Percentiles rank a stretch among this genome's conserved stretches.
Evolutionary conservation across 1,140 invertebrate genomes (phyloP).

Genomic region (Belonocnema kinseyi): DNA sequence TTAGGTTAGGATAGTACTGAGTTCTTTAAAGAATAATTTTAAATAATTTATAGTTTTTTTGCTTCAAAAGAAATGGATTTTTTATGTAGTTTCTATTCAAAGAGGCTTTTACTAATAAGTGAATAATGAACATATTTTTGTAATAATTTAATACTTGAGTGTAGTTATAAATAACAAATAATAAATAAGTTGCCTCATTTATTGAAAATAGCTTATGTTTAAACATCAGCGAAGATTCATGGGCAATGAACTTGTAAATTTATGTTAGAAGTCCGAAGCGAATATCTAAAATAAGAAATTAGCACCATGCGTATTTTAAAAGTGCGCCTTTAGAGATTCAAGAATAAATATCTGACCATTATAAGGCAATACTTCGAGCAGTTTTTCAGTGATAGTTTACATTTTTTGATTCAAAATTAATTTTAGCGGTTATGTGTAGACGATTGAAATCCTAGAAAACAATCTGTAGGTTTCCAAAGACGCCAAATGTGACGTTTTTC

Average conservation of each 20-base stretch:
- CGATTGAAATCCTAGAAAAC: too few species aligned
- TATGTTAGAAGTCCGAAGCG: neutral
- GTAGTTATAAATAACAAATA: neutral
- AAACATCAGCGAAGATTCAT: neutral
- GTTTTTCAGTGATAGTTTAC: neutral
- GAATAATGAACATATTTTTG: too few species aligned
- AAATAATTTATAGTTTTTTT: too few species aligned
- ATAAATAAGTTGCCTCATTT: neutral
- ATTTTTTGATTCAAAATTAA: neutral
- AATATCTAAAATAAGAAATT: conserved; percentile 13
- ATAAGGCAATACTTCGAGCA: neutral
- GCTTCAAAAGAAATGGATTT: too few species aligned
- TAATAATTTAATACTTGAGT: neutral
- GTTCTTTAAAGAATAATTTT: too few species aligned
- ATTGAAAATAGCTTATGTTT: neutral
- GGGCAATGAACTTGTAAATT: neutral
- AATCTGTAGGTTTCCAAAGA: too few species aligned
- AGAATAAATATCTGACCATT: neutral
- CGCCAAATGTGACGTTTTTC: neutral
- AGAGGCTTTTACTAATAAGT: too few species aligned
- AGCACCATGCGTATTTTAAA: neutral
- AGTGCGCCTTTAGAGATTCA: neutral
- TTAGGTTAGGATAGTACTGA: too few species aligned
- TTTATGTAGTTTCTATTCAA: too few species aligned
- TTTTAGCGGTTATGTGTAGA: too few species aligned